Evolutionary conservation across 2,888 invertebrate species (phyloP).

Genomic region (Lasioglossum figueresi): DNA sequence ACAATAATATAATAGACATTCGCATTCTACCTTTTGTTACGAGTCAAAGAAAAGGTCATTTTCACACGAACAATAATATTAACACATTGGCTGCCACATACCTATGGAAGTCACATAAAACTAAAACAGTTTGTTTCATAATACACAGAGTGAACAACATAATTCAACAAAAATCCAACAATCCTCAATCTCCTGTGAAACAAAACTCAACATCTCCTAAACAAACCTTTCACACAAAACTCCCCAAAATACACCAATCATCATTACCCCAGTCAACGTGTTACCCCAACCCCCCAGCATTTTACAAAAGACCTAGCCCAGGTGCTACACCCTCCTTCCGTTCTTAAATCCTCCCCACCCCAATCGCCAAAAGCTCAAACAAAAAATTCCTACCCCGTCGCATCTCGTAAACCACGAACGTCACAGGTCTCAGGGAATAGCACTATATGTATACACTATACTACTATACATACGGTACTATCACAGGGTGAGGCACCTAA

Average conservation of each 20-base stretch:
- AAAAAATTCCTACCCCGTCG: no score
- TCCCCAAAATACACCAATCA: background rate
- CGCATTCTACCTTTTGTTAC: background rate
- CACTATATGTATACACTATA: no score
- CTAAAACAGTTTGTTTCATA: no score
- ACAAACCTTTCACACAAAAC: background rate
- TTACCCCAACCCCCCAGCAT: background rate
- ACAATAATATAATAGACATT: background rate
- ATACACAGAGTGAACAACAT: background rate
- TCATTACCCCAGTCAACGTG: background rate
- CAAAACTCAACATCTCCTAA: background rate
- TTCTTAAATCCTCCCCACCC: background rate
- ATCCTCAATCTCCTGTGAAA: background rate
- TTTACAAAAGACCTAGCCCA: background rate
- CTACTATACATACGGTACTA: no score
- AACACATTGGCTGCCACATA: background rate
- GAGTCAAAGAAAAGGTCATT: background rate
- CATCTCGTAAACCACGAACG: background rate
- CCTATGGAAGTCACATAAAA: background rate
- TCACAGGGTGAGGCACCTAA: no score
- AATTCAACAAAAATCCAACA: background rate
- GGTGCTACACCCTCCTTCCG: background rate
- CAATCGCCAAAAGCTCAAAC: background rate
- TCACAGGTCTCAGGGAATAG: background rate
- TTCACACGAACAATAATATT: background rate